Evolutionary conservation across 2,888 invertebrate species (phyloP), one percentile per base, ranked within the genome.

Genomic region (Apamea epomidion): DNA sequence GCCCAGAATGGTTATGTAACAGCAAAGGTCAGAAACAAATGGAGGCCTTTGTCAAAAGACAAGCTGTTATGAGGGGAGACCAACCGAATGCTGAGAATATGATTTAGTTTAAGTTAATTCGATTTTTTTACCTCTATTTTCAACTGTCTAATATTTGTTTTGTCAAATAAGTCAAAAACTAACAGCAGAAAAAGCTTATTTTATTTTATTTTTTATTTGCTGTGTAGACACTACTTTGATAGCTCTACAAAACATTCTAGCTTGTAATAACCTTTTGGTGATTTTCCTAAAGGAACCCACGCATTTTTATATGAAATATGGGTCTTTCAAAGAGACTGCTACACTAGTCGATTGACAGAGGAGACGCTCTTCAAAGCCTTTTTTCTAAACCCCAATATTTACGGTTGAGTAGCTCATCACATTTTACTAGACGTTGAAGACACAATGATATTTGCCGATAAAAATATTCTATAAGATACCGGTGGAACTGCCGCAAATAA

Each of bases 391-490:
- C 5, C n/a, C 37, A 16, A 32, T 54, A n/a, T 72, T 58, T 37
- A 58, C 12, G 58, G n/a, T 25, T 7, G 6, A 12, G 58, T n/a
- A 18, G n/a, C 58, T 45, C 45, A n/a, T 12, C 32, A 37, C n/a
- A 80, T 65, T 71, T 64, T 32, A 37, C 10, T 25, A 21, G 18
- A 21, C 21, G 60, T n/a, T 62, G n/a, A 67, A 67, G 2, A 74
- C 42, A 67, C 51, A 81, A 80, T 60, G 5, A 45, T 51, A 74
- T 74, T 74, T 68, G 7, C 10, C n/a, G 14, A 54, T 81, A 60
- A 37, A 68, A 69, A 69, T 18, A 45, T 37, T 68, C 12, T n/a
- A 69, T n/a, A 65, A 45, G 3, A 60, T 48, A 67, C n/a, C 25
- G 25, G 14, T 37, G 64, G 69, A 81, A 74, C 42, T 70, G 21